Conservation (phyloP, 1,140 invertebrate species). For the Drosophila gunungcola region DNA sequence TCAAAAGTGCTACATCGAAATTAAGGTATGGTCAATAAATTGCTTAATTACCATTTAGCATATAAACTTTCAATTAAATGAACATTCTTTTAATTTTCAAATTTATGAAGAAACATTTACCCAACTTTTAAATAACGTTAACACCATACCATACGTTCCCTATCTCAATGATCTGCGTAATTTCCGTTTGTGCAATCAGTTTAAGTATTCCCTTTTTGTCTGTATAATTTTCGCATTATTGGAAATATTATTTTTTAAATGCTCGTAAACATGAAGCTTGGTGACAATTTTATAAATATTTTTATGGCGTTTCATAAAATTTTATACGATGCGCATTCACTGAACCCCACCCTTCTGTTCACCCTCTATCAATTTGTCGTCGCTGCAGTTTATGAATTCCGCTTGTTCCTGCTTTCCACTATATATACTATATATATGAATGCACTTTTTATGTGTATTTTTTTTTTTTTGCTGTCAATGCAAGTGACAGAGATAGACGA, state of each 20-base stretch:
- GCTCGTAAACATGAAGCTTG: slow-evolving; percentile 71
- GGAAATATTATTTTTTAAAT: slow-evolving; percentile 62
- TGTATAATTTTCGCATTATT: slow-evolving; percentile 76
- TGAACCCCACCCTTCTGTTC: slow-evolving; percentile 5
- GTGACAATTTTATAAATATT: slow-evolving; percentile 80
- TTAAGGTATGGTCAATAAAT: too few species aligned
- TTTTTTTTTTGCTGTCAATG: slow-evolving; percentile 72
- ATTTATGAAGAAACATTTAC: neutral
- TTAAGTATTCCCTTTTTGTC: slow-evolving; percentile 22
- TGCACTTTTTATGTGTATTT: slow-evolving; percentile 55
- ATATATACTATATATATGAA: neutral
- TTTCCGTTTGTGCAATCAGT: slow-evolving; percentile 47
- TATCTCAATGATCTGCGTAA: slow-evolving; percentile 34
- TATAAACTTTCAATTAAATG: too few species aligned
- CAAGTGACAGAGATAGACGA: slow-evolving; percentile 53
- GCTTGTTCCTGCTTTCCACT: slow-evolving; percentile 21
- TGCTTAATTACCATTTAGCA: too few species aligned
- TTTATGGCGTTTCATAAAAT: slow-evolving; percentile 82
- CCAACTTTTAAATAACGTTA: slow-evolving; percentile 4
- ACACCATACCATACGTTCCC: slow-evolving; percentile 26
- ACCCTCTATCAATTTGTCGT: slow-evolving; percentile 74
- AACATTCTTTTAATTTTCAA: too few species aligned
- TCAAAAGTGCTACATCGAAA: too few species aligned
- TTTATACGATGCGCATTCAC: slow-evolving; percentile 61
- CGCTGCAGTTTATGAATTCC: slow-evolving; percentile 73